Conservation (phyloP, 2,888 invertebrate genomes). For the Copidosoma aretas region DNA sequence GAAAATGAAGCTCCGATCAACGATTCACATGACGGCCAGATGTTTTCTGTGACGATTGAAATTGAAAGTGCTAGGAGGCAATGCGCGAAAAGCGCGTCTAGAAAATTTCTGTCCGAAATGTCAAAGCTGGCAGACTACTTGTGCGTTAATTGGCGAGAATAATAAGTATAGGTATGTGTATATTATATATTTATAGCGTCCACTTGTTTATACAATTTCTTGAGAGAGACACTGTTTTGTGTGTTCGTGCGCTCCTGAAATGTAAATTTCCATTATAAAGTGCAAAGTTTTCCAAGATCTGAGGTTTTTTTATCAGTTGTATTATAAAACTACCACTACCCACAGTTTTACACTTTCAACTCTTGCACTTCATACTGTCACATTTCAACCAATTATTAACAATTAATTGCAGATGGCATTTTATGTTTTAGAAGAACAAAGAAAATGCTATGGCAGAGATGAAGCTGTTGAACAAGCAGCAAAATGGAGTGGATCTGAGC, state of each 20-base stretch:
- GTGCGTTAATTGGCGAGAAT: constrained; percentile 20
- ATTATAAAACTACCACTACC: too few species aligned
- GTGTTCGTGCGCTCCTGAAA: too few species aligned
- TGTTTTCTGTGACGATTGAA: too few species aligned
- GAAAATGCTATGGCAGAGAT: constrained; percentile 36
- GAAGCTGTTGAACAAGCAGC: constrained; percentile 27
- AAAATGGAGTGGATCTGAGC: constrained; percentile 31
- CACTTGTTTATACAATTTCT: not conserved
- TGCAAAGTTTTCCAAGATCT: too few species aligned
- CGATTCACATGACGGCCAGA: too few species aligned
- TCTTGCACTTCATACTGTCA: too few species aligned
- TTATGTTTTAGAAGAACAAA: not conserved
- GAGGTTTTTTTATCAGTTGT: too few species aligned
- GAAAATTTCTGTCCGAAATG: constrained; percentile 22
- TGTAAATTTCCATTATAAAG: too few species aligned
- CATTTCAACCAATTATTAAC: too few species aligned
- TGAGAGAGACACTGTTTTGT: not conserved
- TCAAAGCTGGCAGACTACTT: constrained; percentile 16
- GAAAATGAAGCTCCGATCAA: too few species aligned
- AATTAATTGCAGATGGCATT: too few species aligned
- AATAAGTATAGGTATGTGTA: constrained; percentile 2
- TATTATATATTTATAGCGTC: constrained; percentile 6
- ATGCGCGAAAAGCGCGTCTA: not conserved
- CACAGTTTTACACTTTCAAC: too few species aligned
- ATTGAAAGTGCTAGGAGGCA: not conserved